Conservation (phyloP, 2,113 vertebrate genomes). For the Ictalurus furcatus region DNA sequence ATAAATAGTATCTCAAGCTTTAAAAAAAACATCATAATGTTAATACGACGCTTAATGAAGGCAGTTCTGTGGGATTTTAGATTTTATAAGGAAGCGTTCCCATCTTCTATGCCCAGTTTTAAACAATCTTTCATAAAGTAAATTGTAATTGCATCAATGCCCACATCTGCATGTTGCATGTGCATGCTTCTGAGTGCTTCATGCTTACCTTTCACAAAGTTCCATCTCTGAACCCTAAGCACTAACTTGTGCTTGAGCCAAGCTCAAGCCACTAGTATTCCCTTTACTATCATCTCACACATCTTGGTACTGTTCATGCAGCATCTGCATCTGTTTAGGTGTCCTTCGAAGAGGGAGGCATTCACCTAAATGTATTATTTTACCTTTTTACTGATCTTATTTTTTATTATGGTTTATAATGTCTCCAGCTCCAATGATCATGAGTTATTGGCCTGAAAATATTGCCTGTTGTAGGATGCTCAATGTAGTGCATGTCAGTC, state of each 20-base stretch:
- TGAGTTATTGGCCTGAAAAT: slow-evolving; percentile 22
- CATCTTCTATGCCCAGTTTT: not conserved
- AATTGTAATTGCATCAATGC: not conserved
- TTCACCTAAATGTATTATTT: slow-evolving; percentile 15
- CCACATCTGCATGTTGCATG: slow-evolving; percentile 40
- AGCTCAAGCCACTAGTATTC: not conserved
- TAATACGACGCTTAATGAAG: not conserved
- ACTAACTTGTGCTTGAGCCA: not conserved
- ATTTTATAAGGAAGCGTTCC: not conserved
- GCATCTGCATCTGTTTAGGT: slow-evolving; percentile 8
- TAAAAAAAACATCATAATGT: not conserved
- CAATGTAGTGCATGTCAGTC: slow-evolving; percentile 65
- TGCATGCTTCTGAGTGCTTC: slow-evolving; percentile 32
- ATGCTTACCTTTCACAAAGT: not conserved
- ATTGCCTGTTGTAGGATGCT: slow-evolving; percentile 37
- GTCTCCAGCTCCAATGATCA: slow-evolving; percentile 6
- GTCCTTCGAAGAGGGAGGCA: not conserved
- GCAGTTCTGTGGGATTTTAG: slow-evolving; percentile 1
- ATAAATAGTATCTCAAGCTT: not conserved
- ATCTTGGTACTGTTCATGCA: not conserved
- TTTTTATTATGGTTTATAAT: slow-evolving; percentile 2
- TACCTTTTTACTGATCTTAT: not conserved
- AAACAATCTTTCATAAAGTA: not conserved
- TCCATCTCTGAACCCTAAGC: not conserved
- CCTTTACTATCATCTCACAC: not conserved